Evolutionary conservation across 2,888 invertebrate genomes (phyloP).

Genomic region (Linyphia triangularis): DNA sequence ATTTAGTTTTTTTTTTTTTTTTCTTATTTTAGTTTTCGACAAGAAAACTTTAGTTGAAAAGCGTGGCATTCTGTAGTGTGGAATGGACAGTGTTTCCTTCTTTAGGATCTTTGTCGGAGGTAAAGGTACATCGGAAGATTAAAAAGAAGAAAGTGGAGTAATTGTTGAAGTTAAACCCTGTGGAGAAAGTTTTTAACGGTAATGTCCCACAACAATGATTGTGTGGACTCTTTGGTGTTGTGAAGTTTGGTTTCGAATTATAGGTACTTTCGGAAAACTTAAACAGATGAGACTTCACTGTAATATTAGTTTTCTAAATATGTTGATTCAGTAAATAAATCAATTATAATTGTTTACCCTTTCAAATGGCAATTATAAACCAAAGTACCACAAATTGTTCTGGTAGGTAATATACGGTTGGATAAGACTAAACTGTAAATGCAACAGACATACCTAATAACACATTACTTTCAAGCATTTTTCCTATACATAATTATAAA

Average conservation of each 20-base stretch:
- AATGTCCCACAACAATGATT: background rate
- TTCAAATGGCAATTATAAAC: too few relatives aligned
- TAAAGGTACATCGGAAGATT: conserved; percentile 28
- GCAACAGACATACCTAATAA: too few relatives aligned
- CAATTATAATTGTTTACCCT: too few relatives aligned
- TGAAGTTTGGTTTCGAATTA: conserved; percentile 26
- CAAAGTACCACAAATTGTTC: too few relatives aligned
- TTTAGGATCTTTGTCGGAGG: conserved; percentile 8
- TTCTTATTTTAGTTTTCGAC: background rate
- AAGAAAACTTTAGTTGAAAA: conserved; percentile 55
- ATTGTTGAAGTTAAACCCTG: conserved; percentile 52
- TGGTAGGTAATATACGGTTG: too few relatives aligned
- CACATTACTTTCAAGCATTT: too few relatives aligned
- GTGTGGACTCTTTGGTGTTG: conserved; percentile 44
- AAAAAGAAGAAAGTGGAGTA: conserved; percentile 25
- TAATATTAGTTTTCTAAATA: too few relatives aligned
- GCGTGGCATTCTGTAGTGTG: background rate
- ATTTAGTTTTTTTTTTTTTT: conserved; percentile 10
- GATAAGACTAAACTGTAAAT: too few relatives aligned
- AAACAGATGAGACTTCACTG: too few relatives aligned
- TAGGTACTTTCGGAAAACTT: too few relatives aligned
- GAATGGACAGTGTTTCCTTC: conserved; percentile 35
- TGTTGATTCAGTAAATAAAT: too few relatives aligned
- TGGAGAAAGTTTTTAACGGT: conserved; percentile 32
- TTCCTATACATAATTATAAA: too few relatives aligned